Evolutionary conservation across 2,797 vertebrate species (phyloP).

Genomic region (Pseudomugil tenellus): DNA sequence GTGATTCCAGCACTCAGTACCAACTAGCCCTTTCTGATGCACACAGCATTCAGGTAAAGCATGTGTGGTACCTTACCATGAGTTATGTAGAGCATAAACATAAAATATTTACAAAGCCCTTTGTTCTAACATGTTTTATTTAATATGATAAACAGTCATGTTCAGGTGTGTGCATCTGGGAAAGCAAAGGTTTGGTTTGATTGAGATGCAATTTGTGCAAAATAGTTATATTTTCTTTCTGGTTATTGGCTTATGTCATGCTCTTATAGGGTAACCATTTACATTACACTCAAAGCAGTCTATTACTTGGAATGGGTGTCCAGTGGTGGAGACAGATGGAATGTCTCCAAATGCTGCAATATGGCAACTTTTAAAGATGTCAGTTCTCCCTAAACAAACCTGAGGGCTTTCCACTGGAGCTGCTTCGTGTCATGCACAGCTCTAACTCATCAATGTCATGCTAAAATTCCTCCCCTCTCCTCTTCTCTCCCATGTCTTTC

Average conservation of each 20-base stretch:
- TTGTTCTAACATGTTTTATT: background rate
- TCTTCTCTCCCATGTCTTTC: constrained; percentile 14
- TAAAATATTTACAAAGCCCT: background rate
- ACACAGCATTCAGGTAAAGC: background rate
- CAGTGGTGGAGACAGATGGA: constrained; percentile 62
- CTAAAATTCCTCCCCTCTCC: constrained; percentile 15
- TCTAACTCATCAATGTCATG: constrained; percentile 66
- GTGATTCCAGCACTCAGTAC: background rate
- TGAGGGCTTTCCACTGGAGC: constrained; percentile 65
- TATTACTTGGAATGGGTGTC: constrained; percentile 49
- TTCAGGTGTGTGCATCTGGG: background rate
- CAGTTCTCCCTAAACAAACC: constrained; percentile 79
- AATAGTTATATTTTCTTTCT: constrained; percentile 17
- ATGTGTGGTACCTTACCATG: background rate
- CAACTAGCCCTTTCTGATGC: background rate
- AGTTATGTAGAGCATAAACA: background rate
- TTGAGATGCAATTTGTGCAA: constrained; percentile 23
- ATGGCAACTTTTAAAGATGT: constrained; percentile 65
- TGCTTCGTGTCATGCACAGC: constrained; percentile 74
- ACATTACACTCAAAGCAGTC: constrained; percentile 52
- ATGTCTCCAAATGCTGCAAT: constrained; percentile 62
- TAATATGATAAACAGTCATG: constrained; percentile 6
- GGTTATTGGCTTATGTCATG: constrained; percentile 48
- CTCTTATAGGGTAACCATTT: constrained; percentile 55
- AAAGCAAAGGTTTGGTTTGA: constrained; percentile 11